These are phyloP conservation scores for Homarus americanus DNA, from an alignment of 1,140 invertebrate species.

Conservation along the genomic window DNA sequence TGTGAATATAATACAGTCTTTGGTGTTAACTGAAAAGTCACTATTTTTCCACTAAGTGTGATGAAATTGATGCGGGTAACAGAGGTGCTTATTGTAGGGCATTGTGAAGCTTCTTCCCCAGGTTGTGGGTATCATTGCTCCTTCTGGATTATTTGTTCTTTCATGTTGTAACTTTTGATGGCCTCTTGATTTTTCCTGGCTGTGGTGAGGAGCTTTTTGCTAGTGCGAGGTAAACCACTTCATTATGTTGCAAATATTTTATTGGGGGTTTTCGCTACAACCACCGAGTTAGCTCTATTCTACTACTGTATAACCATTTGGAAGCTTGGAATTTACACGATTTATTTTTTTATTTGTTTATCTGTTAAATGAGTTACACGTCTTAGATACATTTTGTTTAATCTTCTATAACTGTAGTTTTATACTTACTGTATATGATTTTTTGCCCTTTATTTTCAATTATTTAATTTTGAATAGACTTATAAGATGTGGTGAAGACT, in stretches of 20 bases:
- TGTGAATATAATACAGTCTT: not conserved
- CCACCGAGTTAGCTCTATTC: too few relatives aligned
- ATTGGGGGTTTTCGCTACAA: not conserved
- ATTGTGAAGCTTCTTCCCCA: slow-evolving; percentile 9
- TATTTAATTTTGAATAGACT: too few relatives aligned
- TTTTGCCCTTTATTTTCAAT: too few relatives aligned
- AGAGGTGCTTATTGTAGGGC: slow-evolving; percentile 56
- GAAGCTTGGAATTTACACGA: too few relatives aligned
- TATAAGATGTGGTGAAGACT: not conserved
- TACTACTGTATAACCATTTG: too few relatives aligned
- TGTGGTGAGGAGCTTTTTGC: not conserved
- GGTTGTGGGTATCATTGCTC: too few relatives aligned
- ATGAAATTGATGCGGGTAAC: slow-evolving; percentile 61
- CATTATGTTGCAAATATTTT: not conserved
- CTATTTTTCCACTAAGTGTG: slow-evolving; percentile 58
- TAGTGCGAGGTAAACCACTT: not conserved
- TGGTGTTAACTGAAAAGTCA: slow-evolving; percentile 14
- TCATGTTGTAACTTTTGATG: not conserved
- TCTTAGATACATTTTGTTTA: too few relatives aligned
- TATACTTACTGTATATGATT: too few relatives aligned
- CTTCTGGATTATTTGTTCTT: not conserved
- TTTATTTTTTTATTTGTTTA: too few relatives aligned
- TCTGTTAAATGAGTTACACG: too few relatives aligned
- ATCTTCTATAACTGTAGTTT: too few relatives aligned
- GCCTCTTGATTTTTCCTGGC: not conserved